Conservation (phyloP, 2,797 vertebrate genomes). For the Staurois parvus region DNA sequence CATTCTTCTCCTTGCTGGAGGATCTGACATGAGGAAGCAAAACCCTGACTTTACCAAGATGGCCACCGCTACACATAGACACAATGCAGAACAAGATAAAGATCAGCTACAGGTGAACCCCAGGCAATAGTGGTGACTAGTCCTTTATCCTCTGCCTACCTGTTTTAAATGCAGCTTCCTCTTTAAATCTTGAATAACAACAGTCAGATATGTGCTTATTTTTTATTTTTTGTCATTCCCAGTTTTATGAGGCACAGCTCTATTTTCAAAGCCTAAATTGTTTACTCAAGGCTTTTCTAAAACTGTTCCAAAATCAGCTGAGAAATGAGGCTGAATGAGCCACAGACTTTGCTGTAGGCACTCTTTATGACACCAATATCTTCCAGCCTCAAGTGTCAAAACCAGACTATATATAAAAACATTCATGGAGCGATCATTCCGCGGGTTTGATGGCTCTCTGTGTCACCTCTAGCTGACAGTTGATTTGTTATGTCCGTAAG, state of each 20-base stretch:
- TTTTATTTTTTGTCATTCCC: neutral
- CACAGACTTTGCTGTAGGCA: constrained; percentile 40
- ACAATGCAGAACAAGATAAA: no score
- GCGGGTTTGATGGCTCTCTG: neutral
- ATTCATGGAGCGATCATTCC: constrained; percentile 47
- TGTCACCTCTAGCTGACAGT: constrained; percentile 56
- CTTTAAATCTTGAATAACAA: neutral
- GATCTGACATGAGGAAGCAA: no score
- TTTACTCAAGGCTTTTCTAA: constrained; percentile 39
- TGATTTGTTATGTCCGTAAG: constrained; percentile 58
- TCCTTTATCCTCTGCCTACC: no score
- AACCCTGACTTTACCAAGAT: no score
- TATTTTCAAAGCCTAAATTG: constrained; percentile 42
- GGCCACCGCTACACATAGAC: no score
- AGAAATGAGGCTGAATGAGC: constrained; percentile 45
- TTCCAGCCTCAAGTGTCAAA: constrained; percentile 58
- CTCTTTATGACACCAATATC: constrained; percentile 56
- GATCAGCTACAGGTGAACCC: no score
- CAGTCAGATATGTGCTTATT: neutral
- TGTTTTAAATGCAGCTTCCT: no score
- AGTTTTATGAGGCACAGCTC: constrained; percentile 4
- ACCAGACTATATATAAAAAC: constrained; percentile 54
- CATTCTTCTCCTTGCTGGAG: no score
- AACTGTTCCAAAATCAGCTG: constrained; percentile 18
- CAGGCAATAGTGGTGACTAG: no score